Conservation (phyloP, 2,888 invertebrate genomes). For the Amblyjoppa fuscipennis region DNA sequence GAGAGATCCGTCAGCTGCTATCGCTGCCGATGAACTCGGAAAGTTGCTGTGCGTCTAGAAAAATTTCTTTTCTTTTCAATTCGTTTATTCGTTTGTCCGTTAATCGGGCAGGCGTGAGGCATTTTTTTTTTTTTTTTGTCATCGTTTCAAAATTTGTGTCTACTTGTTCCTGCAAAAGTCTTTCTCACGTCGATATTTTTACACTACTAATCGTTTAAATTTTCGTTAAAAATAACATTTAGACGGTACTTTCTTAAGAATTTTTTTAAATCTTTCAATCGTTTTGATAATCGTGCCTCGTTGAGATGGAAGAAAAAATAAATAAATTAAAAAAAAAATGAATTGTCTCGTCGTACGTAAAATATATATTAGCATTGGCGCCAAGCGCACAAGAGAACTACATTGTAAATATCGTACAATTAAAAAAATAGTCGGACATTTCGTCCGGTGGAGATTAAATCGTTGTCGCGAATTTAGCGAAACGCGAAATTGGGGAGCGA, state of each 20-base stretch:
- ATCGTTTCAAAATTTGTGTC: neutral
- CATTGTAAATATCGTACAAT: constrained; percentile 53
- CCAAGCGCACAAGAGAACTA: constrained; percentile 1
- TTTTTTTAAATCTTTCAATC: neutral
- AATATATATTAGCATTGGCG: neutral
- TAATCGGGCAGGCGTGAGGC: no score
- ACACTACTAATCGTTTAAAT: no score
- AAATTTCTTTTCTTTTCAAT: neutral
- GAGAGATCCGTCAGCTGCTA: constrained; percentile 71
- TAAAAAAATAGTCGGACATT: constrained; percentile 64
- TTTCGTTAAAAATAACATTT: neutral
- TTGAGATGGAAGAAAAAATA: neutral
- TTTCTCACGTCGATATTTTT: neutral
- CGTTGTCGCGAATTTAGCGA: constrained; percentile 39
- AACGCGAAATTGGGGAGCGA: constrained; percentile 1
- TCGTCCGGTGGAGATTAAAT: constrained; percentile 63
- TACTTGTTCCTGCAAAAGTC: neutral
- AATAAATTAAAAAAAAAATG: neutral
- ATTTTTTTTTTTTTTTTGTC: neutral
- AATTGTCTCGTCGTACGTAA: constrained; percentile 4
- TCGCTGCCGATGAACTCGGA: constrained; percentile 36
- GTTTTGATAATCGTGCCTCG: neutral
- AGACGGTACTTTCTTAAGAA: no score
- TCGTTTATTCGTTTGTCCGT: neutral
- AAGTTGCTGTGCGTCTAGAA: neutral